Evolutionary conservation across 2,113 vertebrate species (phyloP).

Genomic region (Trinectes maculatus): DNA sequence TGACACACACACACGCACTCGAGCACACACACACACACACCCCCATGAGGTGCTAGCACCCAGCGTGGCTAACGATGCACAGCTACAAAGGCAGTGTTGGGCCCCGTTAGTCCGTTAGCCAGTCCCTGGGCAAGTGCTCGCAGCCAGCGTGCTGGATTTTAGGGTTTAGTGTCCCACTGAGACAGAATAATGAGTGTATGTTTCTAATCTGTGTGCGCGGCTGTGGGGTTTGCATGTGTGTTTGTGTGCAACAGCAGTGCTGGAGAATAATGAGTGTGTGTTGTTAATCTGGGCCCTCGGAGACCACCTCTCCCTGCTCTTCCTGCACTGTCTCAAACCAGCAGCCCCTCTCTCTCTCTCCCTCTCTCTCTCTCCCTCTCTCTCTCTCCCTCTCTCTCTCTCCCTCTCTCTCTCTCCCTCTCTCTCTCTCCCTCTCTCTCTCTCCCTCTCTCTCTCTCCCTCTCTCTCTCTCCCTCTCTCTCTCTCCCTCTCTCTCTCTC

Average conservation of each 20-base stretch:
- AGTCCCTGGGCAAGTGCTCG: slow-evolving; percentile 75
- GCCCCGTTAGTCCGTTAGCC: slow-evolving; percentile 66
- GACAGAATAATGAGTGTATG: slow-evolving; percentile 82
- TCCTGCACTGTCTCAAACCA: slow-evolving; percentile 81
- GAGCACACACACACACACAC: slow-evolving; percentile 21
- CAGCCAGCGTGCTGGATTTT: slow-evolving; percentile 82
- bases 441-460: slow-evolving; percentile 36
- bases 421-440: slow-evolving; percentile 64
- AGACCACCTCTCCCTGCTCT: slow-evolving; percentile 80
- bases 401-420: slow-evolving; percentile 63
- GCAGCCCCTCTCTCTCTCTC: slow-evolving; percentile 51
- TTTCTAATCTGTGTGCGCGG: slow-evolving; percentile 78
- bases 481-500: slow-evolving; percentile 1
- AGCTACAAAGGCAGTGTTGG: slow-evolving; percentile 77
- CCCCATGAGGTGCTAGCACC: slow-evolving; percentile 56
- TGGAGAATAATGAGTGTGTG: slow-evolving; percentile 78
- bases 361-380: slow-evolving; percentile 71
- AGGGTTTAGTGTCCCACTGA: slow-evolving; percentile 85
- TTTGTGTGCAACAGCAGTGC: slow-evolving; percentile 66
- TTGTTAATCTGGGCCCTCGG: slow-evolving; percentile 84
- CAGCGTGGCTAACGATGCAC: slow-evolving; percentile 74
- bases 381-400: slow-evolving; percentile 6
- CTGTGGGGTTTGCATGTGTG: slow-evolving; percentile 61
- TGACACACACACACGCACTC: slow-evolving; percentile 34
- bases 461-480: slow-evolving; percentile 73